These are phyloP conservation scores for Drosophila melanosoma DNA, from an alignment of 2,888 invertebrate species.

Conservation along the genomic window DNA sequence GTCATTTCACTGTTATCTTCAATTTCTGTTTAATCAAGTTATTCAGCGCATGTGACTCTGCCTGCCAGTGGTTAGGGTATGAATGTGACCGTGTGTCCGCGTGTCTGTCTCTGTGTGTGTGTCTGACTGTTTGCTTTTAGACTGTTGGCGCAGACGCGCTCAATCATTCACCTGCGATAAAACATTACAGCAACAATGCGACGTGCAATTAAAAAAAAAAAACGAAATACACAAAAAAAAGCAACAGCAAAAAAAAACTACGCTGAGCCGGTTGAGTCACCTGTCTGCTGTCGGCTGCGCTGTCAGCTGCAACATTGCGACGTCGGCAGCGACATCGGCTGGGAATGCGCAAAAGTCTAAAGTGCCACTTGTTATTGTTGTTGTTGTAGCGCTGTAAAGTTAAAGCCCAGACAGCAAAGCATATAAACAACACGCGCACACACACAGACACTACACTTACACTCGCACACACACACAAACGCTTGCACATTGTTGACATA, in stretches of 20 bases:
- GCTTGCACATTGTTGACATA: slow-evolving; percentile 63
- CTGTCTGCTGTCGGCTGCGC: slow-evolving; percentile 53
- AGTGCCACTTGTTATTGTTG: slow-evolving; percentile 70
- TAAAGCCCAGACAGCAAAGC: slow-evolving; percentile 59
- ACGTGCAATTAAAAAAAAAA: slow-evolving; percentile 43
- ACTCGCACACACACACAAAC: slow-evolving; percentile 1
- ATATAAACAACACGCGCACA: slow-evolving; percentile 29
- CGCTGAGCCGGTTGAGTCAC: slow-evolving; percentile 74
- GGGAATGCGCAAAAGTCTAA: slow-evolving; percentile 80
- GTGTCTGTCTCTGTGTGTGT: background rate
- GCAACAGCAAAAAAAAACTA: slow-evolving; percentile 24
- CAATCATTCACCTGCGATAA: slow-evolving; percentile 77
- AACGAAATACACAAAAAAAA: slow-evolving; percentile 24
- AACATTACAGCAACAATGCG: slow-evolving; percentile 57
- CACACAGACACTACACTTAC: slow-evolving; percentile 24
- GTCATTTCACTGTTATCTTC: background rate
- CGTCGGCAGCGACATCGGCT: slow-evolving; percentile 60
- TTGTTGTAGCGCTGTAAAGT: slow-evolving; percentile 52
- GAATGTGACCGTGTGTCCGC: slow-evolving; percentile 22
- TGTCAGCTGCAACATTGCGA: slow-evolving; percentile 27
- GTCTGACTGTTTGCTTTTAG: slow-evolving; percentile 7
- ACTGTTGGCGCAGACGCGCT: slow-evolving; percentile 60
- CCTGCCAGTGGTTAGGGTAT: slow-evolving; percentile 29
- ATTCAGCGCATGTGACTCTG: slow-evolving; percentile 12
- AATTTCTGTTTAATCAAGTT: slow-evolving; percentile 7